phyloP scores from a whole-genome alignment of 53 echinoderm and acorn worm genomes.

The Holothuria leucospilota region DNA sequence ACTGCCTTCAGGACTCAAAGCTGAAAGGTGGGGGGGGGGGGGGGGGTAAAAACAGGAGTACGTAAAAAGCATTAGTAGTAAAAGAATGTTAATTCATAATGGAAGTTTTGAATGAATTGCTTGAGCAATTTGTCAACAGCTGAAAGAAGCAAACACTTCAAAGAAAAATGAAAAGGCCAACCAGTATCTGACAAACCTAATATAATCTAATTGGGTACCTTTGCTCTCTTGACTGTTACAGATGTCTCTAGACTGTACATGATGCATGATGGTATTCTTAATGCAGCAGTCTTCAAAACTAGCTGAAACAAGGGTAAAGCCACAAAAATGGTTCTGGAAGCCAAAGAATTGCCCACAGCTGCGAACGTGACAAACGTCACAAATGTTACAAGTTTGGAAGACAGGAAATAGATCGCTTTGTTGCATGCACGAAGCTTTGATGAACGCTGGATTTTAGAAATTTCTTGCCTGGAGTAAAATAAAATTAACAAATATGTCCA shows the following conservation, averaged over 20 bases:
- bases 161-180: too few species aligned
- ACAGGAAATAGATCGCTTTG: conserved; percentile 68
- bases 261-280: conserved; percentile 72
- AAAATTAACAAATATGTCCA: not conserved
- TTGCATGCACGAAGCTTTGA: conserved; percentile 69
- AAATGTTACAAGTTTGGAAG: conserved; percentile 61
- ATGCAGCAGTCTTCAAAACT: conserved; percentile 54
- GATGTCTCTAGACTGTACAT: conserved; percentile 72
- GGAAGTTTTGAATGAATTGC: too few species aligned
- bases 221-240: conserved; percentile 71
- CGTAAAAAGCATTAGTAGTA: too few species aligned
- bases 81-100: too few species aligned
- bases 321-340: conserved; percentile 69
- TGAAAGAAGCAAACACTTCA: too few species aligned
- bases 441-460: conserved; percentile 59
- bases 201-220: conserved; percentile 50
- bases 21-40: too few species aligned
- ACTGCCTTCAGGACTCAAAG: too few species aligned
- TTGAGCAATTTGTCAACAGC: too few species aligned
- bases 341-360: conserved; percentile 68
- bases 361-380: conserved; percentile 77
- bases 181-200: not conserved
- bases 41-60: too few species aligned
- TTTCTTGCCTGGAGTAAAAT: conserved; percentile 73
- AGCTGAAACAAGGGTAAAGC: conserved; percentile 78